Evolutionary conservation across 1,140 invertebrate genomes (phyloP).

Genomic region (Trachelipus rathkii): DNA sequence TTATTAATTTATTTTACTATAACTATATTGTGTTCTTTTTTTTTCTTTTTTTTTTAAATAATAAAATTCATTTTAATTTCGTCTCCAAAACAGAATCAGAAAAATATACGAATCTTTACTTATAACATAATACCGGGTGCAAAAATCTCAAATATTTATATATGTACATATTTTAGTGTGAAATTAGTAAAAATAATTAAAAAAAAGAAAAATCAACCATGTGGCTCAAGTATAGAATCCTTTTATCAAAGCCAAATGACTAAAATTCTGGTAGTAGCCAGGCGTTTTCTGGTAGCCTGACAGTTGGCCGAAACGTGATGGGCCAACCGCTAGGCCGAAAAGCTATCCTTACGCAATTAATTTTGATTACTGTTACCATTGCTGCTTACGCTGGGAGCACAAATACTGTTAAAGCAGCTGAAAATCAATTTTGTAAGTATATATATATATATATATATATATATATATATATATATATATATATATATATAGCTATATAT

Average conservation of each 20-base stretch:
- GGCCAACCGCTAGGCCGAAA: not conserved
- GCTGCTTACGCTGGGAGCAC: not conserved
- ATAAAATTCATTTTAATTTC: not conserved
- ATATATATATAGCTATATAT: not conserved
- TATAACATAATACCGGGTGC: not conserved
- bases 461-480: not conserved
- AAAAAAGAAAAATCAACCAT: not conserved
- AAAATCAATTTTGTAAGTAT: conserved; percentile 3
- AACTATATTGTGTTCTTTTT: not conserved
- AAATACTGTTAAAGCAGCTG: not conserved
- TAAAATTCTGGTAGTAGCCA: not conserved
- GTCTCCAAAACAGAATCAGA: not conserved
- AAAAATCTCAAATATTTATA: not conserved
- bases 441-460: not conserved
- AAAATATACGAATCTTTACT: not conserved
- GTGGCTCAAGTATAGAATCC: not conserved
- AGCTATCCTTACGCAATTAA: not conserved
- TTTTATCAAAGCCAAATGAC: not conserved
- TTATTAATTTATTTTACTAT: no score
- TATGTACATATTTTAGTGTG: not conserved
- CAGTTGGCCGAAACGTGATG: not conserved
- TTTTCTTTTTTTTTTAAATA: not conserved
- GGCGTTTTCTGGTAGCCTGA: not conserved
- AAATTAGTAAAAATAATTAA: not conserved
- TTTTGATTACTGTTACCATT: not conserved